Evolutionary conservation across 2,888 invertebrate species (phyloP), one percentile per base, ranked within the genome.

Genomic region (Brachypalpus laphriformis): DNA sequence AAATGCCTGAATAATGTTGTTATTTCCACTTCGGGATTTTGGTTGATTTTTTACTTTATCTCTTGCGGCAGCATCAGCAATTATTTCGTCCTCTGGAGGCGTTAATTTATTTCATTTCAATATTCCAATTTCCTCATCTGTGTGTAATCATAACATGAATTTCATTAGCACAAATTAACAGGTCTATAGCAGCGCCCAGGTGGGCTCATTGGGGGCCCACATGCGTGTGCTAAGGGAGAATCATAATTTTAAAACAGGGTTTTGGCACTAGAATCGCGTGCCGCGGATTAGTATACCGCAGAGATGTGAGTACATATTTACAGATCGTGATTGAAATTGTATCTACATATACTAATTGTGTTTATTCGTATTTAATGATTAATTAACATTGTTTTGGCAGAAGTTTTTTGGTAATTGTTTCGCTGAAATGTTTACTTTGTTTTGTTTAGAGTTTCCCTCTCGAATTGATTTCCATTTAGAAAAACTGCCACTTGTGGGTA

Each of bases 91-190:
- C 56, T 56, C 5, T 34, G 56, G 18, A 25, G 16, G 14, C 51
- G 51, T 25, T 61, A 45, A 61, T 61, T 61, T 47, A 34, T 65
- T 65, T 20, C 7, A 34, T 47, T 51, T 51, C 22, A 37, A 20
- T 51, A 22, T 45, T 14, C 14, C 14, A 37, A 2, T 34, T n/a
- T 37, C n/a, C 14, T 9, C 8, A n/a, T 42, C 22, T 66, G 25
- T 22, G 37, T 14, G 25, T 11, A 40, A 16, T 54, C 66, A 54
- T 40, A 54, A 54, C n/a, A 68, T 28, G 37, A 7, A 54, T 42
- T 70, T 70, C 31, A 47, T 70, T 70, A 70, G 25, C 68, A 56
- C 20, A 70, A 56, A 70, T 68, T 68, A 70, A 31, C 28, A 56
- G n/a, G 6, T 31, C 18, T 5, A 18, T 3, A n/a, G 9, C 2